Evolutionary conservation across 1,140 invertebrate genomes (phyloP), one percentile per base, ranked within the genome.

Genomic region (Drosophila varians): DNA sequence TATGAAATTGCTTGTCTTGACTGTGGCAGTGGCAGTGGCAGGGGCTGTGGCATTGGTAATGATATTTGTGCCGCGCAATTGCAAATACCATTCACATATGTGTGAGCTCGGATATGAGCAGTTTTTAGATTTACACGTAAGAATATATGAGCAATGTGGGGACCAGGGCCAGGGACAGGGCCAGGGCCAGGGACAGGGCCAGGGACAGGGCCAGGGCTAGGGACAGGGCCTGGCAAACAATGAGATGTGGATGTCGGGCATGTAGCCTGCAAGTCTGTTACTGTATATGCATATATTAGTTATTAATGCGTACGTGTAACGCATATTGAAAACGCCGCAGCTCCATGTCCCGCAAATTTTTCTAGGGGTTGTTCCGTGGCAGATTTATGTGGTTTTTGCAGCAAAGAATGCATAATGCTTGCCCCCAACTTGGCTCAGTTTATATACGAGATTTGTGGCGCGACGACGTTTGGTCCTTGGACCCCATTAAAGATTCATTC

Each of bases 261-360:
- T 48, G 61, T 40, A 52, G 36, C 25, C 14, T 26, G 57, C 21
- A 53, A 66, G 65, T 70, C 58, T 74, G 75, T 58, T 77, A 83
- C 78, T 79, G 80, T 86, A 79, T 84, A 84, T 86, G 79, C 79
- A 84, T 84, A 84, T 84, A 86, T 87, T 86, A 86, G 80, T 86
- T 86, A 87, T 87, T 86, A 86, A 86, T 86, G 80, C 82, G 80
- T 87, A 86, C 80, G 80, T 86, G 80, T 36, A 87, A 69, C 76
- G 80, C 82, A 86, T 84, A 84, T 84, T 84, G 80, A 84, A 86
- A 84, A 79, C 57, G 79, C 64, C 75, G 80, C 70, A 84, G 49
- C 61, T 31, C 48, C 34, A 74, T 55, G 52, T 19, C 43, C 45
- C 55, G 51, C 45, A 66, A 49, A 28, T 53, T 58, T 53, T 58